Evolutionary conservation across 1,140 invertebrate genomes (phyloP), one percentile per base, ranked within the genome.

Genomic region (Drosophila nebulosa): DNA sequence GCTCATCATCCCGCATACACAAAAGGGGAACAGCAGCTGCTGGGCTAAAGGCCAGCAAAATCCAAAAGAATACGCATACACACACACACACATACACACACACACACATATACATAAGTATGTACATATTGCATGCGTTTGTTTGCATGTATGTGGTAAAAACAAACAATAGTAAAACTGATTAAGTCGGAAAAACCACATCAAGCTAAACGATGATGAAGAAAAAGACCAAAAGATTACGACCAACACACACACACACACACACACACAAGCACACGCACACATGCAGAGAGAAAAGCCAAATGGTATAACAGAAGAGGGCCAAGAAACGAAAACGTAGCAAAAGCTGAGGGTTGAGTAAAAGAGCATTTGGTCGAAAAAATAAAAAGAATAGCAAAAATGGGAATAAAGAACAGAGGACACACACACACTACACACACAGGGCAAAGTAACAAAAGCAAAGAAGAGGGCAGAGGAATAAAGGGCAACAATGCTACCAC

Each of bases 131-230:
- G 26, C 16, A 46, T 46, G 39, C 39, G 51, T 30, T 16, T 53
- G 51, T 53, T 27, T 30, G 26, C 14, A 53, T 61, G 39, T 71
- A 64, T 67, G 64, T 77, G 69, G 81, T 80, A 86, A 78, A 85
- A 86, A 86, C 83, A 86, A 86, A 86, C 81, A 86, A 88, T 86
- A 86, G 83, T 83, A 86, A 86, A 86, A 86, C 81, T 86, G 81
- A 86, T 86, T 86, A 88, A 88, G 81, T 86, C 78, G 83, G 83
- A 67, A 86, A 88, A 88, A 86, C 81, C 81, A 85, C 81, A 85
- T 86, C 83, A 86, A 78, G 83, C 81, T 86, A 86, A 86, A 86
- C 83, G 81, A 86, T 85, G 81, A 85, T 85, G 81, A 85, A 85
- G 81, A 86, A 85, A 46, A 85, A 81, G 81, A 85, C 81, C 78